These are phyloP conservation scores for Protonibea diacanthus DNA, from an alignment of 2,797 vertebrate genomes.

Conservation along the genomic window DNA sequence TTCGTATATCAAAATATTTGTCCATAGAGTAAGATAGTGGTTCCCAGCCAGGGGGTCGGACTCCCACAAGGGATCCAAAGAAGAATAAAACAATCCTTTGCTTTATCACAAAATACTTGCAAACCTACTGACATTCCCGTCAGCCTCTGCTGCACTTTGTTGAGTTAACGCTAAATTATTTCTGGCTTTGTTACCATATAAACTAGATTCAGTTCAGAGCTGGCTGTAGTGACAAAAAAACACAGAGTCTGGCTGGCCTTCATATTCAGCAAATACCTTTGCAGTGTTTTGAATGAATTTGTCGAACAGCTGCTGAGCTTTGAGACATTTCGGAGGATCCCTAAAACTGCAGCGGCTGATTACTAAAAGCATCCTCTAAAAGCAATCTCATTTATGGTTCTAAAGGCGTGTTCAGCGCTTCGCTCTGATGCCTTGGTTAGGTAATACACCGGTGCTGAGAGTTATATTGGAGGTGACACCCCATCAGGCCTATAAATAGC, in stretches of 20 bases:
- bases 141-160: background rate
- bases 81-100: background rate
- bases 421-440: constrained; percentile 55
- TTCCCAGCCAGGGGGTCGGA: background rate
- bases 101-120: background rate
- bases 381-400: constrained; percentile 42
- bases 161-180: background rate
- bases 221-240: background rate
- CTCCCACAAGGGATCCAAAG: background rate
- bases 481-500: constrained; percentile 78
- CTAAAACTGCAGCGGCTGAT: constrained; percentile 29
- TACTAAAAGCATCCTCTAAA: constrained; percentile 46
- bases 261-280: background rate
- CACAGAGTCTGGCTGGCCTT: background rate
- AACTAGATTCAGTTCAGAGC: background rate
- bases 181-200: background rate
- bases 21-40: background rate
- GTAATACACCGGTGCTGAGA: constrained; percentile 61
- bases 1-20: background rate
- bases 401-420: constrained; percentile 16
- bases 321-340: constrained; percentile 26
- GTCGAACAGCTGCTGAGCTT: constrained; percentile 1
- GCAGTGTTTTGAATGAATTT: constrained; percentile 4
- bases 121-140: background rate
- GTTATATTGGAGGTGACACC: constrained; percentile 79